Conservation (phyloP, 2,113 vertebrate species). For the Ranitomeya imitator region DNA sequence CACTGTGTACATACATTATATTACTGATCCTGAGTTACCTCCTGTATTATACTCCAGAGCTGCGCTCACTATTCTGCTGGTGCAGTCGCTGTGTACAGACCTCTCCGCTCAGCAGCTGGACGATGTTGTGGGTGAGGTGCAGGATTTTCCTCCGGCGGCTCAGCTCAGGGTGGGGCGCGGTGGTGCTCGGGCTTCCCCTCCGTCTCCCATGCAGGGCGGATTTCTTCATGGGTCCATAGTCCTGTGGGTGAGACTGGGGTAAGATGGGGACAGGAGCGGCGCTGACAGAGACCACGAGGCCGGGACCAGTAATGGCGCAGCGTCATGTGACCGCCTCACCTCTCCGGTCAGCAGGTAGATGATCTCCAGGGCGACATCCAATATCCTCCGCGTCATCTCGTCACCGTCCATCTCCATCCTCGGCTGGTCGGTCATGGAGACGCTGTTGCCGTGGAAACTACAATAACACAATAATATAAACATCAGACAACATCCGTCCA, state of each 20-base stretch:
- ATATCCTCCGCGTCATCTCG: neutral
- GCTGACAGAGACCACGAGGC: too few species aligned
- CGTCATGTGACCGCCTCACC: neutral
- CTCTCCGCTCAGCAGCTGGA: neutral
- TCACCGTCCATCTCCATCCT: neutral
- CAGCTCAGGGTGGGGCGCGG: neutral
- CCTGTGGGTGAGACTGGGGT: neutral
- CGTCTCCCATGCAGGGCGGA: neutral
- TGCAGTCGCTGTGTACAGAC: neutral
- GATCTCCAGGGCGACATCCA: neutral
- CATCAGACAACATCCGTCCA: too few species aligned
- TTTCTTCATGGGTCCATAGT: neutral
- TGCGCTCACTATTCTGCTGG: too few species aligned
- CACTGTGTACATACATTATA: too few species aligned
- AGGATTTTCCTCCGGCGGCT: neutral
- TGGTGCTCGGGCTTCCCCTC: neutral
- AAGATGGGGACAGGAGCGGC: too few species aligned
- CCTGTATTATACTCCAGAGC: too few species aligned
- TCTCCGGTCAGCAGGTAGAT: slow-evolving; percentile 9
- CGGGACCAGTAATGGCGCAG: too few species aligned
- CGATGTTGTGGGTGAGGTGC: neutral
- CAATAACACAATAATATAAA: too few species aligned
- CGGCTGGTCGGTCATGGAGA: neutral
- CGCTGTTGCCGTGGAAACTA: neutral
- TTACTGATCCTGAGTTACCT: too few species aligned